A percentile compares a stretch with the other conserved stretches of the same genome.
Conservation (phyloP, 2,113 vertebrate genomes). For the Tetrax tetrax region DNA sequence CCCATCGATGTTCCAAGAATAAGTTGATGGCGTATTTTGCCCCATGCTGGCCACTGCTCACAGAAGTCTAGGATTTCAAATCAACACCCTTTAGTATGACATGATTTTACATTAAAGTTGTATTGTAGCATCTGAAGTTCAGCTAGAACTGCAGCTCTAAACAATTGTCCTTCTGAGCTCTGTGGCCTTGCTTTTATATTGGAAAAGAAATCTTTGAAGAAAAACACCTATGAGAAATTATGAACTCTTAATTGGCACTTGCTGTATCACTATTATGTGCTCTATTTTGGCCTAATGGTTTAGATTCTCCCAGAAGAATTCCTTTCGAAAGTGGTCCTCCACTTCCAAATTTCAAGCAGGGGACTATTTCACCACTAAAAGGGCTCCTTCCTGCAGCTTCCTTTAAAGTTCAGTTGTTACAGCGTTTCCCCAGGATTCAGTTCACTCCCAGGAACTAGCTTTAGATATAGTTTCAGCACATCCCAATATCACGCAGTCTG, state of each 20-base stretch:
- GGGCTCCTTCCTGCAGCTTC: background rate
- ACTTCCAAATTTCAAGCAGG: background rate
- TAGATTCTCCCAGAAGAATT: background rate
- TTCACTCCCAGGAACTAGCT: background rate
- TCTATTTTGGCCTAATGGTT: background rate
- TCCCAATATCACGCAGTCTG: background rate
- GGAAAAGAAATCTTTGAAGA: background rate
- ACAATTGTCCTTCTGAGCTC: background rate
- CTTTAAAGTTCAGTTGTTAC: background rate
- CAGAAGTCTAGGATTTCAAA: conserved; percentile 59
- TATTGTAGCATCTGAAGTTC: background rate
- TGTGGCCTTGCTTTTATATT: background rate
- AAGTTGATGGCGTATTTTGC: conserved; percentile 47
- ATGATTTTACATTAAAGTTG: background rate
- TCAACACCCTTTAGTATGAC: background rate
- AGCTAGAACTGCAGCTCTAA: background rate
- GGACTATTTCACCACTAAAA: background rate
- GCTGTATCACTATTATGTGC: background rate
- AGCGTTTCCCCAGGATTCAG: background rate
- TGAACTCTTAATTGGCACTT: background rate
- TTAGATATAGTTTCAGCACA: background rate
- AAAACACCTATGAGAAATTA: background rate
- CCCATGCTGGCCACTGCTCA: conserved; percentile 18
- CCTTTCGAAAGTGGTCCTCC: background rate
- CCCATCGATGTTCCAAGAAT: conserved; percentile 66